Evolutionary conservation across 2,888 invertebrate genomes (phyloP).

Genomic region (Neoaliturus tenellus): DNA sequence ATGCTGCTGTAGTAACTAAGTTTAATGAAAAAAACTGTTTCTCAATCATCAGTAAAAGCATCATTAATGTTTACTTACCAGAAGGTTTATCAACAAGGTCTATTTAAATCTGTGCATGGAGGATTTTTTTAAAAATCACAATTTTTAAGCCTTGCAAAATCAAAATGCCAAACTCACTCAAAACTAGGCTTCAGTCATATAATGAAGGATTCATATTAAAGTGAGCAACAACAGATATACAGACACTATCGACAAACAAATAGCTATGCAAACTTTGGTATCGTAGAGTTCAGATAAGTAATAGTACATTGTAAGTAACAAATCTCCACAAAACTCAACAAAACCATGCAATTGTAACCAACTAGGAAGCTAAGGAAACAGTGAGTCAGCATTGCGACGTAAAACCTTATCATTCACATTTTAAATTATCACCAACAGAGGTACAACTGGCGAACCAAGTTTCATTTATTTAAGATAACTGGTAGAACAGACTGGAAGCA

Average conservation of each 20-base stretch:
- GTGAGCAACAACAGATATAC: conserved; percentile 40
- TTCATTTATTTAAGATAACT: conserved; percentile 14
- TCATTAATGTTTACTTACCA: background rate
- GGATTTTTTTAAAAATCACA: background rate
- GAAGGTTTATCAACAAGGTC: background rate
- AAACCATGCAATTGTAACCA: background rate
- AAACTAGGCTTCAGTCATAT: background rate
- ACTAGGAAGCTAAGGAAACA: conserved; percentile 7
- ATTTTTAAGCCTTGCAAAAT: background rate
- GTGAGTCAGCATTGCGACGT: background rate
- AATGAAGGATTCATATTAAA: background rate
- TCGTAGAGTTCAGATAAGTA: conserved; percentile 21
- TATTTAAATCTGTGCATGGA: background rate
- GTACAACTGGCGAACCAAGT: background rate
- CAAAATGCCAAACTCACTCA: background rate
- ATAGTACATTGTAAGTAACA: background rate
- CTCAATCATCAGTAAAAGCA: too few relatives aligned
- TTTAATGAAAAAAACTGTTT: too few relatives aligned
- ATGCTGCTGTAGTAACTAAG: too few relatives aligned
- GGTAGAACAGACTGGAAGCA: background rate
- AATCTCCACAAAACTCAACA: background rate
- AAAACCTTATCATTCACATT: conserved; percentile 22
- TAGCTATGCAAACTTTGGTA: conserved; percentile 26
- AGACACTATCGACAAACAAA: conserved; percentile 34
- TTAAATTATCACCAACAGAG: conserved; percentile 1